phyloP scores from a whole-genome alignment of 2,113 vertebrate genomes.

The Ranitomeya imitator region DNA sequence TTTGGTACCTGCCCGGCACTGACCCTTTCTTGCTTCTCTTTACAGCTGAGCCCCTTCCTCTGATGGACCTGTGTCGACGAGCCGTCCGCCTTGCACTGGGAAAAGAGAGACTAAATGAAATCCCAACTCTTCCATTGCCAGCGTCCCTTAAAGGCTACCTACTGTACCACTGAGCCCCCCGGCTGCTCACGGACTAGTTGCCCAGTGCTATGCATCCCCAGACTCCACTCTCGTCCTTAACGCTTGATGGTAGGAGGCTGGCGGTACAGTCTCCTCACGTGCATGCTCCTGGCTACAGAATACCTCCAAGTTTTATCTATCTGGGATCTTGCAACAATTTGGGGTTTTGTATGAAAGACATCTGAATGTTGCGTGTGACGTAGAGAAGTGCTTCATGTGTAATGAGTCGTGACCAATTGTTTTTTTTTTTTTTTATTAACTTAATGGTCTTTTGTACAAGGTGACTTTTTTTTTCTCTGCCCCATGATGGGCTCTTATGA shows the following conservation, averaged over 20 bases:
- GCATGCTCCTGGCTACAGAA: conserved; percentile 34
- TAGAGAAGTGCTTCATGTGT: not conserved
- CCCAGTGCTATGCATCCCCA: conserved; percentile 45
- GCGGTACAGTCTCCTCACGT: conserved; percentile 20
- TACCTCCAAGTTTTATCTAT: conserved; percentile 43
- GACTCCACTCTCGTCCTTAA: conserved; percentile 20
- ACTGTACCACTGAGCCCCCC: conserved; percentile 90
- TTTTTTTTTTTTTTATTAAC: not conserved
- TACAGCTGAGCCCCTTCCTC: conserved; percentile 91
- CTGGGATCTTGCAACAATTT: not conserved
- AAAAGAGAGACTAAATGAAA: conserved; percentile 87
- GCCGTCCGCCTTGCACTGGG: conserved; percentile 91
- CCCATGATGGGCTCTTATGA: conserved; percentile 35
- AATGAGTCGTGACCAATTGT: conserved; percentile 2
- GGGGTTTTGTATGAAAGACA: conserved; percentile 30
- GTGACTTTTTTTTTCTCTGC: conserved; percentile 2
- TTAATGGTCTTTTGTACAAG: not conserved
- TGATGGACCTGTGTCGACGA: conserved; percentile 96
- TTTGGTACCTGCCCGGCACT: not conserved
- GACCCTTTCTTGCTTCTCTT: conserved; percentile 34
- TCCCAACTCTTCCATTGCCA: conserved; percentile 88
- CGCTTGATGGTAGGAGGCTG: conserved; percentile 25
- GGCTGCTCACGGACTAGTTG: not conserved
- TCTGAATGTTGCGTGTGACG: conserved; percentile 27
- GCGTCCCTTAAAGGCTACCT: conserved; percentile 97